Base-by-base conservation (phyloP, 2,113 vertebrate genomes). In the Falco punctatus region DNA sequence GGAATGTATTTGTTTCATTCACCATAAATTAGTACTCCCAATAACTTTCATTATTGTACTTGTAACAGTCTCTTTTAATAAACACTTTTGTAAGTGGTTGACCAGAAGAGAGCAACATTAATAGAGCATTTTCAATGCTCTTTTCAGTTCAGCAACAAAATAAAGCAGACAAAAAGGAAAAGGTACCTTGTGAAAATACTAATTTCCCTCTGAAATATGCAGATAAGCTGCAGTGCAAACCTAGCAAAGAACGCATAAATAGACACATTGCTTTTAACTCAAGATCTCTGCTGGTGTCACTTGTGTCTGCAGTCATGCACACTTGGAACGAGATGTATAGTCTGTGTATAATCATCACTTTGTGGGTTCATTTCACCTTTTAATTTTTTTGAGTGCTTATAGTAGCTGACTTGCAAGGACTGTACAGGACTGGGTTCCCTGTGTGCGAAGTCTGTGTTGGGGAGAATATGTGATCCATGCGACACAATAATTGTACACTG, bases 1-100 rank as follows among this genome's bases (percentile, higher is more conserved):
- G 75, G 15, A 75, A 42, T 52, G 22, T 8, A 4, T 65, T 86
- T 75, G 30, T 90, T 83, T 14, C 28, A 3, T 65, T 82, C 38
- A 46, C 20, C 44, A 5, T 40, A 14, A 58, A 54, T 40, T 9
- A 11, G 9, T n/a, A 9, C 16, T 84, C 27, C 2, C 5, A 49
- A 11, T 72, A 71, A 44, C 5, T 16, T 62, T 18, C 0, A 0
- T 55, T 26, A 17, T 46, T 3, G 0, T 49, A 16, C 20, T 52
- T 38, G 15, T 24, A 40, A 17, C 32, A 14, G 2, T 24, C 8
- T 57, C 22, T 84, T 44, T 40, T 46, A 49, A 15, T 67, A 42
- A 61, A 49, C 1, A 0, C 15, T 58, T 57, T 9, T 82, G 10
- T 18, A 5, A 30, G 38, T 2, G 5, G 20, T 30, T 86, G 52